Base-by-base conservation (phyloP, 1,140 invertebrate species). In the Andrena cerasifolii region DNA sequence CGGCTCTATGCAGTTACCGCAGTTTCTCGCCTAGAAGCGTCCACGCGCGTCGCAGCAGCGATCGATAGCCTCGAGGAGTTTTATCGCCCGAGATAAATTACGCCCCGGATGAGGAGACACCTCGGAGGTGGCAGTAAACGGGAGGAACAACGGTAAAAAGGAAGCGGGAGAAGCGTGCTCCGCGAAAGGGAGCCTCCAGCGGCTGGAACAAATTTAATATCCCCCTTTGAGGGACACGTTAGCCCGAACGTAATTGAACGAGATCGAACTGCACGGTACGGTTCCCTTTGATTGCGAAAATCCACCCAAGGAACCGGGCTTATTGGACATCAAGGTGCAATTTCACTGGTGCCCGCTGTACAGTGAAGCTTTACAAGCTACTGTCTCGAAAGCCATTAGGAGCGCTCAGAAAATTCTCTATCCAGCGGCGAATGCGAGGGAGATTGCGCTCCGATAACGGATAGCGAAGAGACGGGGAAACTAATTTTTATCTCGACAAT, bases 21-120 rank as follows among this genome's bases (percentile, higher is more conserved):
- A 43, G 59, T 71, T n/a, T 58, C 40, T 49, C 49, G 21, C 18
- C 12, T 58, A 78, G 67, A 82, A 83, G 66, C 71, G 45, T 70
- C 65, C 49, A 51, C 62, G 21, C 58, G 28, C 62, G 77, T 54
- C 47, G 4, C 47, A 5, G 16, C 61, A 79, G 16, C 61, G 81
- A 83, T 83, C 81, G 67, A 84, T 83, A 56, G 53, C 62, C 53
- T 73, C 49, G 65, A 62, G 36, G 53, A 74, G 47, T 66, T 79
- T 78, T 61, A 75, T 84, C 76, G 36, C 21, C n/a, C 49, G 43
- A 68, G 68, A 84, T 79, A 83, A 84, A 83, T 83, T 84, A 56
- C 65, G 53, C 70, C 54, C 53, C 45, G 45, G 59, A 75, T 75
- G 65, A 83, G 33, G 16, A 61, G 65, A 28, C 51, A 59, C 67